Evolutionary conservation across 1,140 invertebrate species (phyloP).

Genomic region (Brachionus sp.): DNA sequence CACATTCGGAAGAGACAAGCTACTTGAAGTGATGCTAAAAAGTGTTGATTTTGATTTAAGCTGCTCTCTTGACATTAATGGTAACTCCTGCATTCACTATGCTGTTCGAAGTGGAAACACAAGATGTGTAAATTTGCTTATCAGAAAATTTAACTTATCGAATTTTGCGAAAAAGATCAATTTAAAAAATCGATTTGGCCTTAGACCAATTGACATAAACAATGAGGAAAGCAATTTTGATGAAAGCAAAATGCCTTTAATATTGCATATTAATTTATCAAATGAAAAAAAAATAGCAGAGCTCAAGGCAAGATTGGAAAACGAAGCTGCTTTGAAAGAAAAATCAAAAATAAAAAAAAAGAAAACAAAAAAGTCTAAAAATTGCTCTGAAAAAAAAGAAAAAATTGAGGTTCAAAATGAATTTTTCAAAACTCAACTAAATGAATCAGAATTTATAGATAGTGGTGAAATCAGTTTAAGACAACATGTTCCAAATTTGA

Average conservation of each 20-base stretch:
- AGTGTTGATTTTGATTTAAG: conserved; percentile 53
- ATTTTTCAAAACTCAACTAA: conserved; percentile 25
- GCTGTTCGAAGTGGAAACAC: conserved; percentile 50
- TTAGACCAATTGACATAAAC: conserved; percentile 19
- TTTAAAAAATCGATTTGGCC: conserved; percentile 46
- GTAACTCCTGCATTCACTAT: conserved; percentile 55
- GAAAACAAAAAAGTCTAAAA: conserved; percentile 10
- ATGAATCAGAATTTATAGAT: neutral
- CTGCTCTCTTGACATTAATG: conserved; percentile 47
- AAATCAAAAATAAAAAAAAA: conserved; percentile 4
- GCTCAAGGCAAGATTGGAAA: neutral
- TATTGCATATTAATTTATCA: neutral
- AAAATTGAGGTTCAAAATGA: neutral
- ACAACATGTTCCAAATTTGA: neutral
- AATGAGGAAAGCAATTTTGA: neutral
- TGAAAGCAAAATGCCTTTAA: neutral
- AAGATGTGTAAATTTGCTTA: conserved; percentile 48
- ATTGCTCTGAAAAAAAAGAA: neutral
- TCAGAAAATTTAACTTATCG: conserved; percentile 48
- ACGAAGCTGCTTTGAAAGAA: neutral
- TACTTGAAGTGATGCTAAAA: conserved; percentile 50
- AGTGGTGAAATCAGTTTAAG: neutral
- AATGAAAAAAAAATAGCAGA: neutral
- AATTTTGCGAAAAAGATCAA: conserved; percentile 47
- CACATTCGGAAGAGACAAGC: conserved; percentile 50